A percentile compares a stretch with the other conserved stretches of the same genome.
phyloP scores from a whole-genome alignment of 1,140 invertebrate genomes.

The Muscidifurax raptorellus region DNA sequence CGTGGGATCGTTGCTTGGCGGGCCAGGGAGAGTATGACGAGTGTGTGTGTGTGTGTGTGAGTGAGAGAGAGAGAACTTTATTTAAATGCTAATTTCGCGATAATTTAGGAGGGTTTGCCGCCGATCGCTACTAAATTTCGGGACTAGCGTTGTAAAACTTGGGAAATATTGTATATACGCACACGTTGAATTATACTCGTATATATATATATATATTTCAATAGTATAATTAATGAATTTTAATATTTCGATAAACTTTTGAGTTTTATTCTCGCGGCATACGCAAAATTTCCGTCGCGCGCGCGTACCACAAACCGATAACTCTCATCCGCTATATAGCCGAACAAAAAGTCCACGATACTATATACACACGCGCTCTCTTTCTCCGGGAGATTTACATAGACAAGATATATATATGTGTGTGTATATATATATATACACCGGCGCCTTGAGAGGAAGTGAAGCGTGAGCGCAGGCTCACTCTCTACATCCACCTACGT shows the following conservation, averaged over 20 bases:
- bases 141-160: constrained; percentile 10
- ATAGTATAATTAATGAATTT: neutral
- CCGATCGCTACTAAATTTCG: constrained; percentile 15
- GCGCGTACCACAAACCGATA: no score
- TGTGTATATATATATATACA: neutral
- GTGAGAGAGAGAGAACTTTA: neutral
- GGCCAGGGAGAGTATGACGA: neutral
- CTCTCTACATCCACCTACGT: constrained; percentile 17
- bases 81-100: constrained; percentile 33
- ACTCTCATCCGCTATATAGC: neutral
- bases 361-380: neutral
- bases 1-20: neutral
- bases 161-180: constrained; percentile 4
- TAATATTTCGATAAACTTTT: neutral
- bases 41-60: neutral
- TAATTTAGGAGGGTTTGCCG: neutral
- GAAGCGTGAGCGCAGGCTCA: neutral
- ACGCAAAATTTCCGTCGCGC: no score
- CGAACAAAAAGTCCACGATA: constrained; percentile 13
- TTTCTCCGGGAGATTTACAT: constrained; percentile 27
- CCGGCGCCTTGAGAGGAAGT: constrained; percentile 20
- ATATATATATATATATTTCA: no score
- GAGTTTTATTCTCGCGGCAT: neutral
- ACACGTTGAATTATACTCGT: no score
- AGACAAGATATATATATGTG: constrained; percentile 19